phyloP scores from a whole-genome alignment of 2,797 vertebrate species.

The Bradypodion pumilum region DNA sequence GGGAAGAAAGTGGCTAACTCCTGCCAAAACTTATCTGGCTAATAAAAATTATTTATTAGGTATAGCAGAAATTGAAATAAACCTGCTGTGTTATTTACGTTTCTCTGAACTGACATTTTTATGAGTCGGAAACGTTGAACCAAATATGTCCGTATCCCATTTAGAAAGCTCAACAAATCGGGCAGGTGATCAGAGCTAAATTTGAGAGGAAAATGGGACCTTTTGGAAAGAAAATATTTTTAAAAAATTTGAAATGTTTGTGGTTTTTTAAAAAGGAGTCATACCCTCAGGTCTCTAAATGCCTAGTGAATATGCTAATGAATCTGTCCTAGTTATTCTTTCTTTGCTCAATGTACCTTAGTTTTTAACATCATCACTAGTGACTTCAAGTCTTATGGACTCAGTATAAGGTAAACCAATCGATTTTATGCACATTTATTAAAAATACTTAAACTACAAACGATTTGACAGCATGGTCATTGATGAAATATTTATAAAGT shows the following conservation, averaged over 20 bases:
- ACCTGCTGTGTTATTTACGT: conserved; percentile 68
- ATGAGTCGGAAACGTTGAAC: conserved; percentile 42
- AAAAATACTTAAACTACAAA: conserved; percentile 3
- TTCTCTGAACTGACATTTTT: conserved; percentile 67
- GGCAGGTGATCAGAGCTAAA: conserved; percentile 58
- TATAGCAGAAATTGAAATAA: conserved; percentile 64
- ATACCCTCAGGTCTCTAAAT: not conserved
- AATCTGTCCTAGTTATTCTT: not conserved
- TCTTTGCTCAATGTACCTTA: not conserved
- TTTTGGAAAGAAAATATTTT: conserved; percentile 67
- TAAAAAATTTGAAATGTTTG: conserved; percentile 65
- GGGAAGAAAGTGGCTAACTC: conserved; percentile 34
- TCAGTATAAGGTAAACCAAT: conserved; percentile 5
- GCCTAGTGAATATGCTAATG: conserved; percentile 32
- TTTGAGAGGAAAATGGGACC: conserved; percentile 62
- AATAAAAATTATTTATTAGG: conserved; percentile 64
- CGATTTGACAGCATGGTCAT: not conserved
- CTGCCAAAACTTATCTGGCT: conserved; percentile 44
- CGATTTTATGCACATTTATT: not conserved
- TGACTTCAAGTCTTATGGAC: not conserved
- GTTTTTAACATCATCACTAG: conserved; percentile 2
- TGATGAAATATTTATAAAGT: not conserved
- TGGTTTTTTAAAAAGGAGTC: conserved; percentile 37
- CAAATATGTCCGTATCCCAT: conserved; percentile 49
- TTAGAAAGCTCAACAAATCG: conserved; percentile 50